A percentile compares a stretch with the other conserved stretches of the same genome.
Conservation (phyloP, 2,113 vertebrate species). For the Paradoxurus hermaphroditus region DNA sequence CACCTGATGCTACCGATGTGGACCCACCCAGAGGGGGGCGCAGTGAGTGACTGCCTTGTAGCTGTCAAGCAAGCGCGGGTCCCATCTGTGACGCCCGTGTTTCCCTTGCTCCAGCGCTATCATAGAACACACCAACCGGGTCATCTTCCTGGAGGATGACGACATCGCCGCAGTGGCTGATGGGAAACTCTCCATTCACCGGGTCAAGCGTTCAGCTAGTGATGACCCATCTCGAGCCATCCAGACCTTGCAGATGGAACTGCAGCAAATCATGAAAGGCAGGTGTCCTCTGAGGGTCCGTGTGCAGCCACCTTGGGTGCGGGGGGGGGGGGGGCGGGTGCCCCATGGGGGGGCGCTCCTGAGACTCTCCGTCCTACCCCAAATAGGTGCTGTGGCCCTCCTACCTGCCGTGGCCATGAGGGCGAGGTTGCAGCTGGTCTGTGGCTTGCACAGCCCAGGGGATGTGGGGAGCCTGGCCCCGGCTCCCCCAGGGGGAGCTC, state of each 20-base stretch:
- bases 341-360: no score
- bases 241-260: slow-evolving; percentile 95
- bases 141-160: slow-evolving; percentile 95
- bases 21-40: no score
- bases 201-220: slow-evolving; percentile 88
- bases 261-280: slow-evolving; percentile 99
- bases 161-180: slow-evolving; percentile 91
- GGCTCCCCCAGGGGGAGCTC: not conserved
- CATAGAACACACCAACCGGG: slow-evolving; percentile 97
- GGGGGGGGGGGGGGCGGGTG: not conserved
- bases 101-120: slow-evolving; percentile 86
- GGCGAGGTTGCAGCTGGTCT: not conserved
- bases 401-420: not conserved
- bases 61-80: not conserved
- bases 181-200: slow-evolving; percentile 94
- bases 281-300: not conserved
- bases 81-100: not conserved
- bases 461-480: not conserved
- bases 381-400: rapidly evolving
- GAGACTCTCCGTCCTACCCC: not conserved
- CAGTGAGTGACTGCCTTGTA: not conserved
- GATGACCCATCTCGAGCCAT: slow-evolving; percentile 93
- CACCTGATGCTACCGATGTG: no score
- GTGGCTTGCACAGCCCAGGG: not conserved
- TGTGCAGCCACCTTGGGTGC: no score